phyloP scores from a whole-genome alignment of 1,140 invertebrate species.

The Heterodera carotae region DNA sequence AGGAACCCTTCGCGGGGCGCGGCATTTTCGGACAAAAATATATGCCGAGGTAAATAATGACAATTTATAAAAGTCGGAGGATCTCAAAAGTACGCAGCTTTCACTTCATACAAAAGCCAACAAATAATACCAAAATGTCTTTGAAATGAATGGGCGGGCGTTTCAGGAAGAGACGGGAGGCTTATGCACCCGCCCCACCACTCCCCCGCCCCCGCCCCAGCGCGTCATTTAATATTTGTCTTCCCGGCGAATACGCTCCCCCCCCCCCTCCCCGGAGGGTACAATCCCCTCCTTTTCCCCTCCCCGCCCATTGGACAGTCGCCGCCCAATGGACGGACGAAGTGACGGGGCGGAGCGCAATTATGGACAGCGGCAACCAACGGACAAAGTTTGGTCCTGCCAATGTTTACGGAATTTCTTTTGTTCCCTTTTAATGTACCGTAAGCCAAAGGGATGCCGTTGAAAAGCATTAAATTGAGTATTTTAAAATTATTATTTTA shows the following conservation, averaged over 20 bases:
- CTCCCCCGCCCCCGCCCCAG: too few relatives aligned
- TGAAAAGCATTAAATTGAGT: too few relatives aligned
- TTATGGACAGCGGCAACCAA: not conserved
- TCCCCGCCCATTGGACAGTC: not conserved
- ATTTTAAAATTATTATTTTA: too few relatives aligned
- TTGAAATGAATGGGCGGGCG: too few relatives aligned
- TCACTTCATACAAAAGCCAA: too few relatives aligned
- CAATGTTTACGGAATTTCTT: not conserved
- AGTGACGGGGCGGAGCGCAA: not conserved
- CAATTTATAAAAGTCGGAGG: too few relatives aligned
- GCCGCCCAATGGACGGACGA: not conserved
- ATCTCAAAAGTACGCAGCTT: too few relatives aligned
- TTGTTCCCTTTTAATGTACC: not conserved
- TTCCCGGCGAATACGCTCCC: not conserved
- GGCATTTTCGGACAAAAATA: slow-evolving; percentile 46
- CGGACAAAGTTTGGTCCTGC: not conserved
- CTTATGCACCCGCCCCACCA: not conserved
- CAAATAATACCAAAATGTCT: too few relatives aligned
- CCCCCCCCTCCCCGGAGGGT: too few relatives aligned
- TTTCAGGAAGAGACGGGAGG: not conserved
- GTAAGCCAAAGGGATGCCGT: not conserved
- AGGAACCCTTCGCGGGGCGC: slow-evolving; percentile 62
- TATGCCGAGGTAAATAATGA: not conserved
- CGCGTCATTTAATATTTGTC: not conserved
- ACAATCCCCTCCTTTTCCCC: too few relatives aligned